Conservation (phyloP, 2,888 invertebrate species). For the Lutraria lutraria region DNA sequence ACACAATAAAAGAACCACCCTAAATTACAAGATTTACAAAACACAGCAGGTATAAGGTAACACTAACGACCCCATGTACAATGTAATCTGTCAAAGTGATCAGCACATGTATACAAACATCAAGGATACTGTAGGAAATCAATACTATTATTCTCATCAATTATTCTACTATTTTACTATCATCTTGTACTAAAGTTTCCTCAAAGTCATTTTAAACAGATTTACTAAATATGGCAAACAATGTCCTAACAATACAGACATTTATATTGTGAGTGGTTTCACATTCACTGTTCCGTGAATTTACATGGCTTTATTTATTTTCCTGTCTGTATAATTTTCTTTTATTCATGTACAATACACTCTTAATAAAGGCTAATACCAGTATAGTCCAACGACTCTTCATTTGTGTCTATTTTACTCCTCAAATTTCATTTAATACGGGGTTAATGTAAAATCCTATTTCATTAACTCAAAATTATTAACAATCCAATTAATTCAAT, state of each 20-base stretch:
- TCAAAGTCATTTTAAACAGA: too few species aligned
- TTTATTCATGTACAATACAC: neutral
- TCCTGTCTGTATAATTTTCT: neutral
- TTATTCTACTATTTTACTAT: neutral
- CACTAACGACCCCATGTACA: constrained; percentile 26
- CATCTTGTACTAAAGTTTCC: neutral
- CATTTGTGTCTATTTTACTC: too few species aligned
- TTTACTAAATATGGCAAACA: neutral
- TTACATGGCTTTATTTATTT: neutral
- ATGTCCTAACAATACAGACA: neutral
- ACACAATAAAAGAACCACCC: neutral
- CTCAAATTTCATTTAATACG: too few species aligned
- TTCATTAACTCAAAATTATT: too few species aligned
- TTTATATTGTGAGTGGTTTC: neutral
- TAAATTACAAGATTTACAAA: constrained; percentile 8
- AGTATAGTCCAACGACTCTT: too few species aligned
- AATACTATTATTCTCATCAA: constrained; percentile 18
- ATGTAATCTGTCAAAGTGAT: constrained; percentile 38
- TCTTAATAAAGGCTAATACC: neutral
- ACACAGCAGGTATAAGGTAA: constrained; percentile 21
- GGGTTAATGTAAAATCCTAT: too few species aligned
- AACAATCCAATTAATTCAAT: too few species aligned
- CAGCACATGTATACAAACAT: neutral
- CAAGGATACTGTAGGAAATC: constrained; percentile 14
- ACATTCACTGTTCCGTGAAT: neutral